A percentile compares a stretch with the other conserved stretches of the same genome.
phyloP scores from a whole-genome alignment of 64 coral and sea anemone genomes.

The Orbicella faveolata region DNA sequence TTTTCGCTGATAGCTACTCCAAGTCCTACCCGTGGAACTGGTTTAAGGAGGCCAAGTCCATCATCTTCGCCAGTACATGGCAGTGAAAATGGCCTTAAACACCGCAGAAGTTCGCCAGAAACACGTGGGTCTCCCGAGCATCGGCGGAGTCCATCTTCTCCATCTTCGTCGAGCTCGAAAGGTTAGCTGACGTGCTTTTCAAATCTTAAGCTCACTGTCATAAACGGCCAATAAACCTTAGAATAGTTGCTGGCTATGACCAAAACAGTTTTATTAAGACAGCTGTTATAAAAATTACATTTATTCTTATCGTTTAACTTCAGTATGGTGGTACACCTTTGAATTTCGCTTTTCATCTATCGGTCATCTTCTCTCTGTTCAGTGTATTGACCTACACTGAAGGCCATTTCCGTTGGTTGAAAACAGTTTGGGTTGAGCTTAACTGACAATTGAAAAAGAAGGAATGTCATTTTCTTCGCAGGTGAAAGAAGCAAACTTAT shows the following conservation, averaged over 20 bases:
- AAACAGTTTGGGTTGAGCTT: constrained; percentile 29
- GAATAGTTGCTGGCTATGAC: neutral
- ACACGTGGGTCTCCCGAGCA: constrained; percentile 98
- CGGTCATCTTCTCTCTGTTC: constrained; percentile 29
- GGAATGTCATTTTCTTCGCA: constrained; percentile 27
- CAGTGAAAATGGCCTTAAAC: constrained; percentile 72
- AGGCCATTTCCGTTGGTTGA: constrained; percentile 51
- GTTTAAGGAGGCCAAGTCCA: constrained; percentile 80
- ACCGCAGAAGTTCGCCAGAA: constrained; percentile 97
- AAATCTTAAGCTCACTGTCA: neutral
- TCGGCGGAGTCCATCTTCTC: constrained; percentile 98
- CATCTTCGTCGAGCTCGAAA: constrained; percentile 81
- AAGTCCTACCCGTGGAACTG: constrained; percentile 88
- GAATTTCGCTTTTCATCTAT: constrained; percentile 49
- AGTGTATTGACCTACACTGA: constrained; percentile 74
- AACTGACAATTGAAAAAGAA: constrained; percentile 32
- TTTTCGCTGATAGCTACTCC: constrained; percentile 88
- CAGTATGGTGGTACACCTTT: neutral
- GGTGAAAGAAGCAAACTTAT: constrained; percentile 34
- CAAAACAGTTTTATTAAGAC: neutral
- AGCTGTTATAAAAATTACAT: neutral
- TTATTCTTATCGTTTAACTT: constrained; percentile 13
- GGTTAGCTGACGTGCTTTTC: constrained; percentile 78
- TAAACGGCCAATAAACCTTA: neutral
- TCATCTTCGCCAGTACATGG: constrained; percentile 95